These are phyloP conservation scores for Arizona elegans DNA, from an alignment of 2,113 vertebrate genomes.

Conservation along the genomic window DNA sequence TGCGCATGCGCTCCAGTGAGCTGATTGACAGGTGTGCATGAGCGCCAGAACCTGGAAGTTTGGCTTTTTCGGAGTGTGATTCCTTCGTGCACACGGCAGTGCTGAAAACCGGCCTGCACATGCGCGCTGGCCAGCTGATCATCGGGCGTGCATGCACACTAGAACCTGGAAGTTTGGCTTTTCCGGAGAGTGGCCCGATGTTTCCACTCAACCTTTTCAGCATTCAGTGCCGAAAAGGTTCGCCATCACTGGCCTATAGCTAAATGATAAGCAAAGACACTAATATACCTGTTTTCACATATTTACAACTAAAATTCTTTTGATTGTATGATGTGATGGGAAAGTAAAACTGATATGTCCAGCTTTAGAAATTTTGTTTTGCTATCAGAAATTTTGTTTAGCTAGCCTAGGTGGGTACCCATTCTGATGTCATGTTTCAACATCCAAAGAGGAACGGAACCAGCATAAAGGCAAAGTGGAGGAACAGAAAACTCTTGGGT, in stretches of 20 bases:
- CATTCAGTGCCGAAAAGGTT: too few species aligned
- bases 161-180: too few species aligned
- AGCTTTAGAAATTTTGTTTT: neutral
- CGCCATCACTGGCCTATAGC: neutral
- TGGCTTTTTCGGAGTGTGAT: too few species aligned
- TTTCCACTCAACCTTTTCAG: too few species aligned
- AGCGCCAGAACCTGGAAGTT: too few species aligned
- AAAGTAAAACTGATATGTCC: neutral
- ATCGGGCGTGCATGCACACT: too few species aligned
- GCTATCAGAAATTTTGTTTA: neutral
- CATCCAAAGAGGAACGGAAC: neutral
- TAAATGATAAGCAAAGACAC: neutral
- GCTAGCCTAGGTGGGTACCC: neutral
- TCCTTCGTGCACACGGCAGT: too few species aligned
- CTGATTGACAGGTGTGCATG: too few species aligned
- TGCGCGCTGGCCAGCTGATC: too few species aligned
- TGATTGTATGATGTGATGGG: neutral
- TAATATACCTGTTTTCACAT: neutral
- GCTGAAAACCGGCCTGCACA: too few species aligned
- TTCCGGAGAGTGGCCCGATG: too few species aligned
- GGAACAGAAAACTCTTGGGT: neutral
- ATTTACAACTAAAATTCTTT: neutral
- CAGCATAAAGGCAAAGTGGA: neutral
- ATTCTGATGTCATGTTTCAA: neutral
- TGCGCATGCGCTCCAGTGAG: rapidly evolving